phyloP scores from a whole-genome alignment of 37 sponge, comb jelly and placozoan species.

The Oopsacas minuta region DNA sequence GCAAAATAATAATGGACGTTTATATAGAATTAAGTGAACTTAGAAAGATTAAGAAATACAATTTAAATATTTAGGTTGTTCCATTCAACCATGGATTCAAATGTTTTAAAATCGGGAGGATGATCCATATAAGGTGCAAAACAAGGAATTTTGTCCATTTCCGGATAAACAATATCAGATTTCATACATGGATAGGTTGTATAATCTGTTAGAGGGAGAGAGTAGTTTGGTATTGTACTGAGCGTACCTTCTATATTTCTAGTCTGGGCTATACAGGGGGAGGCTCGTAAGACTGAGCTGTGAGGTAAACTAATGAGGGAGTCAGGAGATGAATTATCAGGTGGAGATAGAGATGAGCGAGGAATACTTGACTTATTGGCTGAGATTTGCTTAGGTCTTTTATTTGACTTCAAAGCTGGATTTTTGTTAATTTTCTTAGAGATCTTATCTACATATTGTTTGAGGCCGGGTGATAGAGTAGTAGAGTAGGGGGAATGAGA shows the following conservation, averaged over 20 bases:
- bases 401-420: not conserved
- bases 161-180: not conserved
- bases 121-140: not conserved
- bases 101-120: not conserved
- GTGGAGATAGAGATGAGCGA: not conserved
- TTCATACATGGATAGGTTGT: not conserved
- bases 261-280: too few species aligned
- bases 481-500: not conserved
- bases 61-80: not conserved
- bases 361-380: not conserved
- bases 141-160: not conserved
- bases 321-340: not conserved
- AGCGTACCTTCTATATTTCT: not conserved
- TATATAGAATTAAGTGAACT: too few species aligned
- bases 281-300: too few species aligned
- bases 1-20: too few species aligned
- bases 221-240: not conserved
- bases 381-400: not conserved
- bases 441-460: too few species aligned
- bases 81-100: not conserved
- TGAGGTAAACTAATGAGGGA: too few species aligned
- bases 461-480: not conserved
- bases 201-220: not conserved
- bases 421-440: too few species aligned
- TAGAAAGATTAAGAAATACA: too few species aligned